A percentile compares a stretch with the other conserved stretches of the same genome.
Conservation (phyloP, 2,113 vertebrate genomes). For the Pelmatolapia mariae region DNA sequence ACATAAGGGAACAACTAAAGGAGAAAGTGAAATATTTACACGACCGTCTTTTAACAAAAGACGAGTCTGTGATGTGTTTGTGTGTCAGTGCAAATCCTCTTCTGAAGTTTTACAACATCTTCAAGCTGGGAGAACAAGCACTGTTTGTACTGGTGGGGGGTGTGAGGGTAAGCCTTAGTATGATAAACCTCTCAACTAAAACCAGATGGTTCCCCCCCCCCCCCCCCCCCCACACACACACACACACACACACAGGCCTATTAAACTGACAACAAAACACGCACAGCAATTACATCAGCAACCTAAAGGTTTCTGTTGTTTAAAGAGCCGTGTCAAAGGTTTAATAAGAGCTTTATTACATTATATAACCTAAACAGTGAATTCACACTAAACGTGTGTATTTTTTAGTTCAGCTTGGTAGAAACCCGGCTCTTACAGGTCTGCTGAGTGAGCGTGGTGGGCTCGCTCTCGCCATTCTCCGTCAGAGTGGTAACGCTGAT, state of each 20-base stretch:
- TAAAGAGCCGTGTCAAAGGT: neutral
- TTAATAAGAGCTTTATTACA: neutral
- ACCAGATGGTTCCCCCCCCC: too few relatives aligned
- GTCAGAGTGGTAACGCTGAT: slow-evolving; percentile 93
- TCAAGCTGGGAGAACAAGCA: slow-evolving; percentile 32
- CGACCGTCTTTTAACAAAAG: neutral
- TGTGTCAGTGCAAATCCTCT: neutral
- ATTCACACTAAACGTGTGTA: neutral
- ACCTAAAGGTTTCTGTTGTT: neutral
- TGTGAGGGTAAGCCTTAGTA: neutral
- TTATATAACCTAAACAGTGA: neutral
- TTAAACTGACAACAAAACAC: slow-evolving; percentile 26
- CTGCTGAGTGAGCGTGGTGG: slow-evolving; percentile 90
- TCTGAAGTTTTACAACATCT: slow-evolving; percentile 22
- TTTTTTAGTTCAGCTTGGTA: neutral
- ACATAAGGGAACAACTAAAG: neutral
- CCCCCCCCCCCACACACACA: neutral
- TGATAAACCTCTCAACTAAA: slow-evolving; percentile 18
- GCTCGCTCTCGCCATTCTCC: slow-evolving; percentile 90
- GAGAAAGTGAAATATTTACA: neutral
- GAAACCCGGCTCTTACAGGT: slow-evolving; percentile 79
- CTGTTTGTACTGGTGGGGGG: neutral
- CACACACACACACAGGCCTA: neutral
- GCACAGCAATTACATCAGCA: slow-evolving; percentile 9
- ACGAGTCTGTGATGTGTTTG: neutral